Percentiles rank a stretch among this genome's conserved stretches.
Conservation (phyloP, 2,888 invertebrate genomes). For the Amphipyra berbera region DNA sequence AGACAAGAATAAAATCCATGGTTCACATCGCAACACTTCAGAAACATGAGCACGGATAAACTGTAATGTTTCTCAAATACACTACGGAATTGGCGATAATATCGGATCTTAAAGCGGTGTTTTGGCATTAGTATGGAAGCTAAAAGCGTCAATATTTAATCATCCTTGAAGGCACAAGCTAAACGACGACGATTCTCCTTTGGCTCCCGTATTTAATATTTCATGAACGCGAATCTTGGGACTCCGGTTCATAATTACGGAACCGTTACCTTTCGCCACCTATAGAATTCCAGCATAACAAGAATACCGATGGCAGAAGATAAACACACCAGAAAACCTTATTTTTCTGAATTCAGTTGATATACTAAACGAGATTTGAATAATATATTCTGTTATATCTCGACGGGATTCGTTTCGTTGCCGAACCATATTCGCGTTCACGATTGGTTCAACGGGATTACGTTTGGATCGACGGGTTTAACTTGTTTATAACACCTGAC, state of each 20-base stretch:
- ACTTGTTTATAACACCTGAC: slow-evolving; percentile 38
- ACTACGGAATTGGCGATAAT: slow-evolving; percentile 6
- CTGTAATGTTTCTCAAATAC: not conserved
- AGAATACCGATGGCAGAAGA: too few relatives aligned
- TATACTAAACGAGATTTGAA: slow-evolving; percentile 33
- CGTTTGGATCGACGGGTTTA: slow-evolving; percentile 16
- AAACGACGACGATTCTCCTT: too few relatives aligned
- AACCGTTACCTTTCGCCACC: too few relatives aligned
- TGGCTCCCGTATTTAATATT: too few relatives aligned
- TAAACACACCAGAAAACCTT: too few relatives aligned
- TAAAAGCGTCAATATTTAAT: slow-evolving; percentile 19
- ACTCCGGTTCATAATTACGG: too few relatives aligned
- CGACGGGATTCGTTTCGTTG: slow-evolving; percentile 23
- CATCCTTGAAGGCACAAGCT: not conserved
- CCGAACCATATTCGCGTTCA: slow-evolving; percentile 34
- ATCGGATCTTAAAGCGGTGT: slow-evolving; percentile 23
- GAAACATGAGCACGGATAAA: slow-evolving; percentile 34
- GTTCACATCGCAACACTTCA: slow-evolving; percentile 7
- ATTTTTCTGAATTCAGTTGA: not conserved
- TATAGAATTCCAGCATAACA: too few relatives aligned
- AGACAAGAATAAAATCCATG: slow-evolving; percentile 20
- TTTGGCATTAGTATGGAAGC: slow-evolving; percentile 27
- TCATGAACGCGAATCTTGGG: too few relatives aligned
- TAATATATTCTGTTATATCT: slow-evolving; percentile 33
- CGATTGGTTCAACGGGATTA: slow-evolving; percentile 43